These are phyloP conservation scores for Marisa cornuarietis DNA, from an alignment of 1,140 invertebrate species.

Conservation along the genomic window DNA sequence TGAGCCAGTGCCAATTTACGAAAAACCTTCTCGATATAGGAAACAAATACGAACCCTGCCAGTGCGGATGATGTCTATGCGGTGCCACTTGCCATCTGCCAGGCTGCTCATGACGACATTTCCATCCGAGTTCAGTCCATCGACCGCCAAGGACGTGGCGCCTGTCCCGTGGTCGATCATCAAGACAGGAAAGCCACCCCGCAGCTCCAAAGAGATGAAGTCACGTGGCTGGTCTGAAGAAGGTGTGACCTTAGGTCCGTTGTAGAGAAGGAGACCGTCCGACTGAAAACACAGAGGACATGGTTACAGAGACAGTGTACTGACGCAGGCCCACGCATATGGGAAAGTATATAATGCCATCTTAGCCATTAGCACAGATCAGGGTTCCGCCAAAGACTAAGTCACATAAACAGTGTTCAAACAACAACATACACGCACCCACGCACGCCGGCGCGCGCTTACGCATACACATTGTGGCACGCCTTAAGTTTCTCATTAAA, in stretches of 20 bases:
- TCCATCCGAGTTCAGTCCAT: conserved; percentile 61
- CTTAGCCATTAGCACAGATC: no score
- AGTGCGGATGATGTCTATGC: conserved; percentile 94
- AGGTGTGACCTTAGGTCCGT: conserved; percentile 76
- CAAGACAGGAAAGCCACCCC: conserved; percentile 87
- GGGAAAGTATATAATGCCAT: no score
- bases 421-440: no score
- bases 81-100: conserved; percentile 95
- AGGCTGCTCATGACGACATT: conserved; percentile 78
- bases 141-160: conserved; percentile 86
- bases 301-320: no score
- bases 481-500: no score
- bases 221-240: conserved; percentile 69
- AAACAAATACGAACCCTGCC: conserved; percentile 74
- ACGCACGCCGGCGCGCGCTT: no score
- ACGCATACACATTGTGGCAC: no score
- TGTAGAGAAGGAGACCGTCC: conserved; percentile 92
- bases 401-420: no score
- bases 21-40: no score
- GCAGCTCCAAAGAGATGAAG: conserved; percentile 92
- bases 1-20: no score
- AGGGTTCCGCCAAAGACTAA: no score
- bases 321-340: no score
- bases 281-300: conserved; percentile 55
- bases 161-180: conserved; percentile 96